Conservation (phyloP, 2,113 vertebrate species). For the Oryzias woworae region DNA sequence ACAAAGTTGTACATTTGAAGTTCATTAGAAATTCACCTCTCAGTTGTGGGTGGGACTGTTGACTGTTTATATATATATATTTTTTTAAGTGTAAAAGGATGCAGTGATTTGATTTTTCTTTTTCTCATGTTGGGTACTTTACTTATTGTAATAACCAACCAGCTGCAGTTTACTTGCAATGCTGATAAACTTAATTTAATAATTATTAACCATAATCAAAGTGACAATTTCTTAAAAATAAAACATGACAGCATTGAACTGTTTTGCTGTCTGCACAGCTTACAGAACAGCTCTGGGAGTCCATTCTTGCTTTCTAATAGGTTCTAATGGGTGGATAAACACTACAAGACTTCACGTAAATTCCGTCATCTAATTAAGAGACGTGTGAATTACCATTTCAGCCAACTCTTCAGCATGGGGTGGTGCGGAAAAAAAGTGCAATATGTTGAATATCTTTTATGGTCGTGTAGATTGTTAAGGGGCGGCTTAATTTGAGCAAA, state of each 20-base stretch:
- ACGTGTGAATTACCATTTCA: conserved; percentile 42
- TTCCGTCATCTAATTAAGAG: conserved; percentile 65
- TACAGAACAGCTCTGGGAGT: conserved; percentile 53
- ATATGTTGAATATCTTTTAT: conserved; percentile 28
- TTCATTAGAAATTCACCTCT: no score
- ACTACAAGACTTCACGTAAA: conserved; percentile 50
- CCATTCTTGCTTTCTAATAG: conserved; percentile 53
- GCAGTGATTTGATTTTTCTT: conserved; percentile 30
- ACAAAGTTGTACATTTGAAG: no score
- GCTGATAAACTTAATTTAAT: no score
- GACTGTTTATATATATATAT: conserved; percentile 8
- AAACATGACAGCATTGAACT: conserved; percentile 38
- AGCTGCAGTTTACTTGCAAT: no score
- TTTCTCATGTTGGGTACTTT: no score
- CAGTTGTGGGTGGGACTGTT: no score
- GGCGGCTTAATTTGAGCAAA: conserved; percentile 53
- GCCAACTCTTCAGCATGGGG: conserved; percentile 44
- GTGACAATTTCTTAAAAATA: no score
- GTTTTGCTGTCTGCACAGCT: conserved; percentile 44
- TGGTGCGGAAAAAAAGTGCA: conserved; percentile 34
- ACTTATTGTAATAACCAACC: no score
- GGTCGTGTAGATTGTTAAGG: conserved; percentile 32
- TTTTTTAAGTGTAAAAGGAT: conserved; percentile 50
- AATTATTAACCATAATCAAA: no score
- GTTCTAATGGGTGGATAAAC: conserved; percentile 60